Base-by-base conservation (phyloP, 2,113 vertebrate species). In the Salvelinus alpinus region DNA sequence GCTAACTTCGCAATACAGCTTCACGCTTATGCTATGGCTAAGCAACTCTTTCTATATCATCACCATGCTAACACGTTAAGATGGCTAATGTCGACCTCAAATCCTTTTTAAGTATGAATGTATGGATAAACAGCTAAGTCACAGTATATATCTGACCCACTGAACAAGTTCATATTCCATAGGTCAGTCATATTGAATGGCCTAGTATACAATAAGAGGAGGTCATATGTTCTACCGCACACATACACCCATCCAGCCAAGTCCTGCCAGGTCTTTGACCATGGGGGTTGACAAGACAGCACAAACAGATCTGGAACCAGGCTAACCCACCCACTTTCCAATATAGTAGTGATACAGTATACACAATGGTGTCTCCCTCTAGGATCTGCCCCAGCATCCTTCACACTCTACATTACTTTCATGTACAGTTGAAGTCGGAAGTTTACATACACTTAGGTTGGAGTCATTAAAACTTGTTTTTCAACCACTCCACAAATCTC, bases 11-110 rank as follows among this genome's bases (percentile, higher is more conserved):
- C 38, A 44, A 11, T 44, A 44, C 25, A 25, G 25, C 25, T 25
- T 25, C 25, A 25, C 25, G 13, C 48, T 14, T 4, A 22, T 60
- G 59, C 3, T 65, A 78, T 20, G 66, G 70, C 74, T 81, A 75
- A 80, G 81, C 79, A 80, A 80, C 75, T 85, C 64, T 60, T 70
- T 73, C 72, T 4, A 20, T 47, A 54, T 54, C 80, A 78, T 73
- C 68, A 48, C 83, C 73, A 22, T 73, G 64, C 48, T 31, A 51
- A 51, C 67, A 64, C n/a, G 27, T 75, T 76, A 75, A 65, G 68
- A 79, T 38, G 64, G 71, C 13, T 81, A 80, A 80, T 80, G 68
- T 72, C 59, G 48, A 54, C 51, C 44, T 79, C 47, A 64, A 64
- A 72, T 34, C 51, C 51, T 54, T 54, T 54, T 34, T 68, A 13